Base-by-base conservation (phyloP, 2,797 vertebrate genomes). In the Spinus pinus region DNA sequence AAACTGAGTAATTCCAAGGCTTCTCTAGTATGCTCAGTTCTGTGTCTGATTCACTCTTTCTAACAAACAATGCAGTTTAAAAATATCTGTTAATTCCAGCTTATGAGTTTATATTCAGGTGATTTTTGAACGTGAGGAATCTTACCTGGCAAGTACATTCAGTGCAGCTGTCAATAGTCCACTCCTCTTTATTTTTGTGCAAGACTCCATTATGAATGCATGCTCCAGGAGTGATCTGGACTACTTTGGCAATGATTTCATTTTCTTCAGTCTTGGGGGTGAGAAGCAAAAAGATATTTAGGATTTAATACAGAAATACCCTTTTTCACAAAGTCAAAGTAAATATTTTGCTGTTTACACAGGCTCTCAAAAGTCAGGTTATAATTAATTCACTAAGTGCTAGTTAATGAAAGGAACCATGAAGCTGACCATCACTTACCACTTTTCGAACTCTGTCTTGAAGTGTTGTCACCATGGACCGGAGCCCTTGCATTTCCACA, bases 81-180 rank as follows among this genome's bases (percentile, higher is more conserved):
- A 66, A 69, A 24, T 64, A 64, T 2, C 47, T 78, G 23, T 46
- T 67, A 42, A 77, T 85, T 82, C 70, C 17, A 61, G 27, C 9
- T 81, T 60, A 57, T 13, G 44, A 81, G 21, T 53, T 89, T 66
- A 53, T 66, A 64, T 42, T 56, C 10, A 46, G 61, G 18, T 10
- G 17, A 35, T 46, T 35, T n/a, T 21, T 24, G 42, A 47, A 83
- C 19, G 24, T 22, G 33, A 79, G 33, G 71, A 81, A 65, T 91
- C 56, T 91, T 97, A 99, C 99, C 99, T 99, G 99, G 94, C 99
- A 99, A 94, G 98, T 99, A 95, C 99, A 99, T 96, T 99, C 98
- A 0, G 99, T 99, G 95, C 99, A 99, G 97, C 98, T 98, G 39
- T 99, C 99, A 79, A 99, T 98, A 1, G 99, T 99, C 99, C 99